phyloP scores from a whole-genome alignment of 2,888 invertebrate species.

The Hyles lineata region DNA sequence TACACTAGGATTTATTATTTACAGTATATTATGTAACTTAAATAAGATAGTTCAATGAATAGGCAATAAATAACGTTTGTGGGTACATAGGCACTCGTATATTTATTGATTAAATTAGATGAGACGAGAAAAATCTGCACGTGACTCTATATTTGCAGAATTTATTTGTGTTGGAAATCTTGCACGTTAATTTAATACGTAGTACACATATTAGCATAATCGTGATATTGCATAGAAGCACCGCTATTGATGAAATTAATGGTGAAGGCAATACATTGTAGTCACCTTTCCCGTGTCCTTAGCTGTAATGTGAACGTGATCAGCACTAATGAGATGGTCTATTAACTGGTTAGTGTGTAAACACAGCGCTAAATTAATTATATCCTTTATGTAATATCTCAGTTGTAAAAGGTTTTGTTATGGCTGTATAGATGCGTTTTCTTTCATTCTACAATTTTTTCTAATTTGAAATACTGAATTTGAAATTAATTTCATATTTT shows the following conservation, averaged over 20 bases:
- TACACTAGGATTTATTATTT: not conserved
- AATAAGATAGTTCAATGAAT: not conserved
- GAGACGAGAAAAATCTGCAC: not conserved
- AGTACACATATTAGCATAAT: slow-evolving; percentile 62
- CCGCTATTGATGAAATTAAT: slow-evolving; percentile 57
- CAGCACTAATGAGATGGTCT: slow-evolving; percentile 76
- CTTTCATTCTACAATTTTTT: no score
- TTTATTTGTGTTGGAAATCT: slow-evolving; percentile 15
- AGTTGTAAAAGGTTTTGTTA: not conserved
- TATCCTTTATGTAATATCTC: not conserved
- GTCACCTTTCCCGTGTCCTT: slow-evolving; percentile 71
- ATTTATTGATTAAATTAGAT: no score
- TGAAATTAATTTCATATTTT: no score
- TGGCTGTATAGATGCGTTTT: not conserved
- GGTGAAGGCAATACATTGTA: slow-evolving; percentile 43
- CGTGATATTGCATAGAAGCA: slow-evolving; percentile 67
- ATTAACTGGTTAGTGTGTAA: slow-evolving; percentile 76
- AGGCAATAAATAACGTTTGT: not conserved
- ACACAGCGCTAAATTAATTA: slow-evolving; percentile 59
- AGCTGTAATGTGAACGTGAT: slow-evolving; percentile 71
- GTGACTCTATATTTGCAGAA: slow-evolving; percentile 4
- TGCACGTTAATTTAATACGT: slow-evolving; percentile 59
- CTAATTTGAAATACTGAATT: no score
- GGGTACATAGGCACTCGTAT: no score
- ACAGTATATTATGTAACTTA: not conserved